Evolutionary conservation across 2,113 vertebrate genomes (phyloP).

Genomic region (Thinocorus orbignyianus): DNA sequence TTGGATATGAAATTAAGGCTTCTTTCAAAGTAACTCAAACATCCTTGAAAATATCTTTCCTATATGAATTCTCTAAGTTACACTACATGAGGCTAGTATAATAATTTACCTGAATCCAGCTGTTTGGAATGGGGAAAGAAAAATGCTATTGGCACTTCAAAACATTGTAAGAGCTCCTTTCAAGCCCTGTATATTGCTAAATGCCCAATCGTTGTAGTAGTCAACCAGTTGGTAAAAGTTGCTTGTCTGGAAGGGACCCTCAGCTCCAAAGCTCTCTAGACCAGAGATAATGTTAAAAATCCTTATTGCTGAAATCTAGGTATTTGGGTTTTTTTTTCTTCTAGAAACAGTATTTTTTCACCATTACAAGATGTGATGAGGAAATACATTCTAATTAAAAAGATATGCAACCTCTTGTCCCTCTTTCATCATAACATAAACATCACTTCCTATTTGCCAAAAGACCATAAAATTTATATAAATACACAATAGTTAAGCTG

Average conservation of each 20-base stretch:
- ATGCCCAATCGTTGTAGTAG: background rate
- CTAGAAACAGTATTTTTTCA: background rate
- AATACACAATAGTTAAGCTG: background rate
- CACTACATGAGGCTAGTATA: background rate
- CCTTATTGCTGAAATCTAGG: background rate
- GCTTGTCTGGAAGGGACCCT: background rate
- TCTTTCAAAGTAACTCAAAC: background rate
- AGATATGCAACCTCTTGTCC: rapidly evolving
- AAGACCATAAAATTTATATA: background rate
- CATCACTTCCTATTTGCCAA: background rate
- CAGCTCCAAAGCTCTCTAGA: background rate
- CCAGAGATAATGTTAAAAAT: background rate
- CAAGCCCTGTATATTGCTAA: background rate
- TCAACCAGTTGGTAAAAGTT: background rate
- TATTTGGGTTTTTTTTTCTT: background rate
- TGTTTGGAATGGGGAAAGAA: background rate
- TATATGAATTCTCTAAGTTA: background rate
- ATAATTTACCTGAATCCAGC: background rate
- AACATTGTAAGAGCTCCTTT: background rate
- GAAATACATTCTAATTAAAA: background rate
- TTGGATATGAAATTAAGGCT: background rate
- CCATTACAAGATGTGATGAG: background rate
- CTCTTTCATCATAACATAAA: background rate
- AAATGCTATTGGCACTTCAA: background rate
- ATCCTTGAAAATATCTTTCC: background rate